Percentiles rank a stretch among this genome's conserved stretches.
Evolutionary conservation across 2,797 vertebrate genomes (phyloP).

Genomic region (Florisuga fusca): DNA sequence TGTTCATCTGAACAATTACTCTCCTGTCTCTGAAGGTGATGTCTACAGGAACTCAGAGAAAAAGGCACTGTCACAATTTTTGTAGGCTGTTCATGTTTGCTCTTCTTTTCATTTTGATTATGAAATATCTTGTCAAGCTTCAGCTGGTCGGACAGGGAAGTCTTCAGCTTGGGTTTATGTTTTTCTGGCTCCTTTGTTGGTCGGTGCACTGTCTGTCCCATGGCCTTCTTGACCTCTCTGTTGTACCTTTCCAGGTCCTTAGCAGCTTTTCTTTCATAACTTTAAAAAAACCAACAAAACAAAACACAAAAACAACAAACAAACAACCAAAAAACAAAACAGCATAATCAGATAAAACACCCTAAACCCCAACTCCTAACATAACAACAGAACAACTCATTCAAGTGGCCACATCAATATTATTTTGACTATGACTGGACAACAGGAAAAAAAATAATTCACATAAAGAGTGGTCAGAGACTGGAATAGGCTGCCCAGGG

Average conservation of each 20-base stretch:
- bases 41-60: slow-evolving; percentile 84
- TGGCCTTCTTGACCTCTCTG: slow-evolving; percentile 80
- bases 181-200: slow-evolving; percentile 66
- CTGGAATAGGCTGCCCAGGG: too few species aligned
- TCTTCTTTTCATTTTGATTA: slow-evolving; percentile 81
- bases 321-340: too few species aligned
- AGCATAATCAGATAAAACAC: background rate
- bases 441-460: too few species aligned
- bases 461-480: too few species aligned
- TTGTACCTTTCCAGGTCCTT: slow-evolving; percentile 86
- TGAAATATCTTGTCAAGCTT: slow-evolving; percentile 90
- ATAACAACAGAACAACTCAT: background rate
- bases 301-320: too few species aligned
- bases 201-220: slow-evolving; percentile 60
- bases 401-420: background rate
- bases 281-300: slow-evolving; percentile 67
- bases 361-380: background rate
- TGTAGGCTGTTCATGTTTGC: slow-evolving; percentile 2
- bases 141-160: slow-evolving; percentile 84
- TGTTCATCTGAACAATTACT: slow-evolving; percentile 65
- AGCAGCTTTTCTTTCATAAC: slow-evolving; percentile 89
- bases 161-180: slow-evolving; percentile 85
- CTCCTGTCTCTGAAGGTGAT: slow-evolving; percentile 76
- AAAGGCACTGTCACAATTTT: slow-evolving; percentile 83
- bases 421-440: background rate